Percentiles rank a stretch among this genome's conserved stretches.
phyloP scores from a whole-genome alignment of 2,113 vertebrate species.

The Macrotis lagotis region DNA sequence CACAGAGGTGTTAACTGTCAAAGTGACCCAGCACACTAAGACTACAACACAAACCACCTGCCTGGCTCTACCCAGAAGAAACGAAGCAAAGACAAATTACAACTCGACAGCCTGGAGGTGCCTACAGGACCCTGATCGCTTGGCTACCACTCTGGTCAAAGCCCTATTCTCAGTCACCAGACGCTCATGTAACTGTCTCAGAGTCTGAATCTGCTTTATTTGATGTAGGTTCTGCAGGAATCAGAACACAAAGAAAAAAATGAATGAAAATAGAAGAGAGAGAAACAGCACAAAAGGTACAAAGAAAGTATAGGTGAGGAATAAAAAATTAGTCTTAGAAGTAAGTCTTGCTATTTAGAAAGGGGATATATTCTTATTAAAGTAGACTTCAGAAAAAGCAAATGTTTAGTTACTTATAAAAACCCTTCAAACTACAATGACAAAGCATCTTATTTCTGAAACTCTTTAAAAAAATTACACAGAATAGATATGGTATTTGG shows the following conservation, averaged over 20 bases:
- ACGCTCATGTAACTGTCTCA: constrained; percentile 96
- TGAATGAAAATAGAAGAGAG: constrained; percentile 76
- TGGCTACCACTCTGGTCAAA: constrained; percentile 96
- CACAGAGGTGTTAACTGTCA: constrained; percentile 83
- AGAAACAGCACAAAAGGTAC: constrained; percentile 61
- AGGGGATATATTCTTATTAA: constrained; percentile 76
- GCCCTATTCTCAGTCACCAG: constrained; percentile 98
- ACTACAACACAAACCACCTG: constrained; percentile 88
- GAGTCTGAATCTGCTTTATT: constrained; percentile 97
- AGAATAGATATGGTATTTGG: background rate
- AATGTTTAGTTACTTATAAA: constrained; percentile 75
- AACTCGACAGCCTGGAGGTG: constrained; percentile 90
- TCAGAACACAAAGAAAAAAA: constrained; percentile 84
- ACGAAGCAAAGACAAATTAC: constrained; percentile 89
- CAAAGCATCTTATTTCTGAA: constrained; percentile 76
- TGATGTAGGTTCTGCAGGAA: constrained; percentile 95
- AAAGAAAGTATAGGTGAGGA: constrained; percentile 69
- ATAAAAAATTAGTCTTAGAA: constrained; percentile 44
- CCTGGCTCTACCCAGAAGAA: constrained; percentile 91
- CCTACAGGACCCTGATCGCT: constrained; percentile 94
- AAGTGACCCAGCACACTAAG: constrained; percentile 82
- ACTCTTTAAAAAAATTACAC: constrained; percentile 69
- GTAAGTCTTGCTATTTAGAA: constrained; percentile 37
- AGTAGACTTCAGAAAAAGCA: constrained; percentile 74
- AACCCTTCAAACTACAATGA: constrained; percentile 75